Conservation (phyloP, 2,888 invertebrate genomes). For the Drosophila phalerata region DNA sequence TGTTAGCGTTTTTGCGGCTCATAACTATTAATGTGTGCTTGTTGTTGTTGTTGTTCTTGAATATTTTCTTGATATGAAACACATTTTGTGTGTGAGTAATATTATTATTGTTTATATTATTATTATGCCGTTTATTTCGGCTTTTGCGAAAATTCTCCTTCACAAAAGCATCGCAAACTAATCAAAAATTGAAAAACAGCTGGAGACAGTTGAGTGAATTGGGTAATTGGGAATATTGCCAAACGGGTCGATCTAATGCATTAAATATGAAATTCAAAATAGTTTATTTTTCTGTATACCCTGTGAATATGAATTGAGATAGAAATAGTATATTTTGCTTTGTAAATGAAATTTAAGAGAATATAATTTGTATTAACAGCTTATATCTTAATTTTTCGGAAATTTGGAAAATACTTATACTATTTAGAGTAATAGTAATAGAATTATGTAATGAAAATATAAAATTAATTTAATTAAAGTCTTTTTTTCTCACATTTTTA, state of each 20-base stretch:
- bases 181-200: constrained; percentile 29
- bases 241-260: constrained; percentile 32
- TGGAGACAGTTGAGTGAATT: constrained; percentile 48
- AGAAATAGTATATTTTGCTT: neutral
- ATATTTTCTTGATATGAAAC: constrained; percentile 59
- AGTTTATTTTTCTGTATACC: constrained; percentile 8
- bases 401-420: no score
- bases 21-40: constrained; percentile 56
- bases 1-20: constrained; percentile 68
- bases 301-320: neutral
- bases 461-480: no score
- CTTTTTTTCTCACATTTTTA: no score
- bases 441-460: neutral
- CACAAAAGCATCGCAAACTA: constrained; percentile 20
- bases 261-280: constrained; percentile 40
- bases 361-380: neutral
- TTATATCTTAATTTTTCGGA: neutral
- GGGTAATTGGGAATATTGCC: constrained; percentile 50
- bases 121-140: constrained; percentile 20
- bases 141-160: constrained; percentile 16
- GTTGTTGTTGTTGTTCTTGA: neutral
- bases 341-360: no score
- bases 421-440: no score
- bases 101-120: constrained; percentile 38
- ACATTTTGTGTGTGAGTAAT: constrained; percentile 59